Base-by-base conservation (phyloP, 2,113 vertebrate genomes). In the Chaetorhynchus papuensis region DNA sequence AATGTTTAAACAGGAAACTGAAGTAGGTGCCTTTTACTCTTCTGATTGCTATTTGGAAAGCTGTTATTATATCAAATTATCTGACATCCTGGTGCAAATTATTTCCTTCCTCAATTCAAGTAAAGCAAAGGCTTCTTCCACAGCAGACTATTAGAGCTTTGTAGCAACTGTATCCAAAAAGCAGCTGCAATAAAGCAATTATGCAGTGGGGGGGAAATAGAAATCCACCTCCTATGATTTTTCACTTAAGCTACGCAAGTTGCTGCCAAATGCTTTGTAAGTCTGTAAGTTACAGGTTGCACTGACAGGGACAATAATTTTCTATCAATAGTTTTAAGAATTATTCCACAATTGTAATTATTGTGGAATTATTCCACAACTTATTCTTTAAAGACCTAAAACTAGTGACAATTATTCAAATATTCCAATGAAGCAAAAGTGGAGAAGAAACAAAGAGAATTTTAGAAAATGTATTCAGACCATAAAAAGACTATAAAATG, bases 31-130 rank as follows among this genome's bases (percentile, higher is more conserved):
- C 56, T 94, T 88, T 87, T 80, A 64, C 20, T 71, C 75, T 92
- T 72, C 64, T 71, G 83, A 89, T 44, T 83, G 76, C 54, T 80
- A 53, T 83, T 92, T 82, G 72, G 89, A 97, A 94, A 68, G 74
- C 69, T 95, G 75, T 94, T 92, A 89, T 93, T 97, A 94, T 41
- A 95, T 86, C 93, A 70, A 96, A 95, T 91, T 93, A 96, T 88
- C 90, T 93, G 54, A 69, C 83, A 93, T 92, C 77, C 78, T 97
- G 65, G 93, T 95, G 85, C 83, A 97, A 96, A 96, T 88, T 79
- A 96, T 91, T 97, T 97, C 97, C 97, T 97, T 97, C 97, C 97
- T 96, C 96, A 96, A 94, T 84, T 96, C 63, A 94, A 92, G 71
- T 88, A 96, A 95, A 45, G 50, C 31, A 61, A 96, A 95, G 75